A percentile compares a stretch with the other conserved stretches of the same genome.
phyloP scores from a whole-genome alignment of 2,797 vertebrate genomes.

The Enteromius unitaeniatus region DNA sequence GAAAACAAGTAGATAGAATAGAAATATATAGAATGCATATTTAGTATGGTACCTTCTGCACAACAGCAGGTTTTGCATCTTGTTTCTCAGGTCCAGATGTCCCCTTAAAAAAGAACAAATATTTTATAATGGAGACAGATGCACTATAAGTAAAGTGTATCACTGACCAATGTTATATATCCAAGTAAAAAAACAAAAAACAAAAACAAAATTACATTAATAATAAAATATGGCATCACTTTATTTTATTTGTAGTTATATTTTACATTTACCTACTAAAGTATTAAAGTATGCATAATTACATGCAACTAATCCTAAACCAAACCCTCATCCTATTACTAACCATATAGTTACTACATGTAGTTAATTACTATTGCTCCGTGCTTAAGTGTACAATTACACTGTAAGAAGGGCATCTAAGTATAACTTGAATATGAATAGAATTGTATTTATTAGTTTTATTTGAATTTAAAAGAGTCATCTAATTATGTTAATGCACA shows the following conservation, averaged over 20 bases:
- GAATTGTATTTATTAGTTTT: neutral
- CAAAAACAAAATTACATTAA: neutral
- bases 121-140: neutral
- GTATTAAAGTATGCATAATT: neutral
- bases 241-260: neutral
- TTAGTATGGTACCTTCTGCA: constrained; percentile 44
- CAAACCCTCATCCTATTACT: neutral
- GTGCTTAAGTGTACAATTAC: neutral
- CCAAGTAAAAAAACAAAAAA: neutral
- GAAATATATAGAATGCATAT: neutral
- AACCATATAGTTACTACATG: neutral
- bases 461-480: neutral
- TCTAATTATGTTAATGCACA: neutral
- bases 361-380: neutral
- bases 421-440: neutral
- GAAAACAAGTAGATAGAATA: neutral
- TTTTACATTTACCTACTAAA: neutral
- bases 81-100: constrained; percentile 41
- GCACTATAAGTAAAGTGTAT: neutral
- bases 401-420: neutral
- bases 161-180: neutral
- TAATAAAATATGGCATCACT: neutral
- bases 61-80: constrained; percentile 50
- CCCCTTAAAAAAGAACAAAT: constrained; percentile 27
- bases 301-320: neutral